phyloP scores from a whole-genome alignment of 2,888 invertebrate species.

The Oscheius onirici region DNA sequence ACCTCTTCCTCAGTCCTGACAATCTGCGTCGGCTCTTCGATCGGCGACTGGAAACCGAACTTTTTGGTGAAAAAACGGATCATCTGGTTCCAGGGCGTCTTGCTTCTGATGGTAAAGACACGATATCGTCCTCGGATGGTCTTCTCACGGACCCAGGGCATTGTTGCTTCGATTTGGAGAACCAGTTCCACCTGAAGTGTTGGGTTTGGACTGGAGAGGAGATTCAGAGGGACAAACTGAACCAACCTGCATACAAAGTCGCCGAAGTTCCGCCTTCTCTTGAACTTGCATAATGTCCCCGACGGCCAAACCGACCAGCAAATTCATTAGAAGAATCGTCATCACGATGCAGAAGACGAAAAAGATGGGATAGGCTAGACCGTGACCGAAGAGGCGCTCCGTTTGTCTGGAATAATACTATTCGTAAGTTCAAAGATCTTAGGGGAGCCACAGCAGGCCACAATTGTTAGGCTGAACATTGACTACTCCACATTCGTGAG shows the following conservation, averaged over 20 bases:
- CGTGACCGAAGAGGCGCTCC: conserved; percentile 45
- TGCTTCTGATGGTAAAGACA: not conserved
- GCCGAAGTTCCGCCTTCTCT: conserved; percentile 74
- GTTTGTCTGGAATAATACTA: conserved; percentile 20
- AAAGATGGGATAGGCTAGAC: conserved; percentile 73
- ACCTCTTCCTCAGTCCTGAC: conserved; percentile 29
- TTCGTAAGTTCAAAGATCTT: not conserved
- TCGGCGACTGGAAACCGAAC: conserved; percentile 23
- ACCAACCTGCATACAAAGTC: conserved; percentile 68
- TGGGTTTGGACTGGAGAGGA: no score
- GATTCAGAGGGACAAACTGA: no score
- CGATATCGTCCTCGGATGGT: conserved; percentile 18
- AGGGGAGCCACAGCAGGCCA: no score
- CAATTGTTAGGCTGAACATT: no score
- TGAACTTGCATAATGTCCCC: conserved; percentile 76
- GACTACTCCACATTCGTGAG: no score
- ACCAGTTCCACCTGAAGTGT: conserved; percentile 53
- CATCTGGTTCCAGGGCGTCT: not conserved
- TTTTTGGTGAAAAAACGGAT: not conserved
- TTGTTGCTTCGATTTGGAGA: conserved; percentile 49
- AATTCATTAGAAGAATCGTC: conserved; percentile 73
- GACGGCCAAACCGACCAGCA: conserved; percentile 75
- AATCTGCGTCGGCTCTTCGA: not conserved
- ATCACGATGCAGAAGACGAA: conserved; percentile 71
- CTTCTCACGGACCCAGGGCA: conserved; percentile 37